Base-by-base conservation (phyloP, 2,888 invertebrate species). In the Argynnis bischoffii region DNA sequence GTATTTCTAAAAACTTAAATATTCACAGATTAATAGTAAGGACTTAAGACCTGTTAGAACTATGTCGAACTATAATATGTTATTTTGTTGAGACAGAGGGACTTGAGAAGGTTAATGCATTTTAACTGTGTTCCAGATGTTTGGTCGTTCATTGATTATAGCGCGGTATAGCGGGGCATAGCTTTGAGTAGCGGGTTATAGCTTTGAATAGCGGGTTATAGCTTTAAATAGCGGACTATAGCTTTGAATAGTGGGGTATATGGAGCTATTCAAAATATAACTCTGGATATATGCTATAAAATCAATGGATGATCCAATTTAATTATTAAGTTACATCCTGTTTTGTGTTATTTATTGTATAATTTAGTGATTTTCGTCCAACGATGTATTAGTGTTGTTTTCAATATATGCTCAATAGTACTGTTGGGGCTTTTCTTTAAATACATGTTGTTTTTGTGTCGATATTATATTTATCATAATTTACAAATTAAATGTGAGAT, bases 271-370 rank as follows among this genome's bases (percentile, higher is more conserved):
- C 35, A 41, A 41, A 41, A 41, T 41, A 11, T 41, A 41, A 35
- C 6, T 35, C 35, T n/a, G 21, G 21, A n/a, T 47, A 2, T 59
- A 47, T n/a, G 26, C 4, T 16, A 57, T 59, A 48, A 48, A n/a
- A 48, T 48, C 48, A 41, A 41, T 59, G 8, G 47, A 47, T 3
- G 3, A 48, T 26, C 46, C 21, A n/a, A 55, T 55, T 31, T 55
- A 57, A 26, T 57, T 47, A 21, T 61, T 61, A 61, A 51, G 61
- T 41, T 61, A 53, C 41, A 61, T 35, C 51, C 60, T 61, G 41
- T 61, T 51, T 46, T 61, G 41, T 61, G 41, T 64, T 64, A 64
- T 55, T 64, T 55, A 64, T 55, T 55, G 14, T 64, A 48, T 59
- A 16, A 64, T 55, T 55, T 48, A 55, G 55, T 55, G 35, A 55